Evolutionary conservation across 2,113 vertebrate species (phyloP), one percentile per base, ranked within the genome.

Genomic region (Phylloscopus whistleri): DNA sequence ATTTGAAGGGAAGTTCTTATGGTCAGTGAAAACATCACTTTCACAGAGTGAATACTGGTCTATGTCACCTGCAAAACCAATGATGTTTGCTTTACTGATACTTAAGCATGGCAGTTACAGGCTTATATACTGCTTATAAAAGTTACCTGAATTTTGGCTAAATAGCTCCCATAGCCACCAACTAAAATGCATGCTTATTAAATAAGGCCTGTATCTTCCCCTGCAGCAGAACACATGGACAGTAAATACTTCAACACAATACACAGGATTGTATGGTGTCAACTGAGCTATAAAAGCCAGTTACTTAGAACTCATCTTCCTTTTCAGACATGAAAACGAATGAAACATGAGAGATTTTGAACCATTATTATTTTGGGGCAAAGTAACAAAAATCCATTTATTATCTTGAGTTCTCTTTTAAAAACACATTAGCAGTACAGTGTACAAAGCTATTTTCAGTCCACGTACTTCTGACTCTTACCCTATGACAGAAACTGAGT

Each of bases 201-300:
- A 72, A 15, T 17, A 51, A 82, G 35, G 60, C 52, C 64, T 53
- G 8, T 8, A 21, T 31, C 49, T 69, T 66, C 22, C 63, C 26
- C 64, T 70, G 12, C 4, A 64, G 53, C 44, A 52, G 16, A 48
- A 72, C 8, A 75, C 11, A 49, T 1, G 7, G 48, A 62, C 2
- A 78, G 33, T 5, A 67, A 89, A 70, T 53, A 84, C 19, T 43
- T n/a, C 24, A 64, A 53, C 39, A 69, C 55, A 62, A 53, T 5
- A 49, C 18, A 19, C 0, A 0, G 8, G 17, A 35, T 5, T 53
- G 46, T 23, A 37, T 6, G 14, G 46, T 37, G 12, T 46, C 43
- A 88, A 33, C 4, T 24, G n/a, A 84, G 28, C 76, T 59, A 30
- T 9, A 39, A 51, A 69, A 58, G 60, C 14, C 17, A 56, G 21